Percentiles rank a stretch among this genome's conserved stretches.
These are phyloP conservation scores for Ageneiosus marmoratus DNA, from an alignment of 2,113 vertebrate genomes.

Conservation along the genomic window DNA sequence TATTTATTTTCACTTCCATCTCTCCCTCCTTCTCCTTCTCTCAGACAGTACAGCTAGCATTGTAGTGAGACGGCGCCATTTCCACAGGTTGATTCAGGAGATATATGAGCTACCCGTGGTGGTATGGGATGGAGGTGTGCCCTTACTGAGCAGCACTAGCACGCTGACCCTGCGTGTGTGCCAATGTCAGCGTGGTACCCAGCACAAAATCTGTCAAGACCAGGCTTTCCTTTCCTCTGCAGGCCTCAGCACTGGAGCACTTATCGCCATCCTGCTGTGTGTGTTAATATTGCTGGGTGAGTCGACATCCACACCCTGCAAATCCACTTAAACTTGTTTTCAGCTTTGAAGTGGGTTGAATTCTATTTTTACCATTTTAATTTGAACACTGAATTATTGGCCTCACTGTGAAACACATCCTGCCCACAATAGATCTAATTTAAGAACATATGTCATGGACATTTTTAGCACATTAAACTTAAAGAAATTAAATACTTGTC, in stretches of 20 bases:
- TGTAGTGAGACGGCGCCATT: slow-evolving; percentile 75
- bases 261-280: slow-evolving; percentile 86
- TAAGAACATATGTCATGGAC: no score
- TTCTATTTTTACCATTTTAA: neutral
- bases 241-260: slow-evolving; percentile 84
- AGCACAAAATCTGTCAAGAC: slow-evolving; percentile 78
- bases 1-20: slow-evolving; percentile 11
- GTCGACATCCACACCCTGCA: slow-evolving; percentile 36
- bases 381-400: neutral
- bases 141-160: slow-evolving; percentile 82
- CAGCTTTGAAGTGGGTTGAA: neutral
- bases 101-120: slow-evolving; percentile 80
- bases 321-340: neutral
- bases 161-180: slow-evolving; percentile 84
- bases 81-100: slow-evolving; percentile 80
- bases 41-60: slow-evolving; percentile 82
- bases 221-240: slow-evolving; percentile 85
- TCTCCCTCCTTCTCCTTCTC: slow-evolving; percentile 32
- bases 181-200: slow-evolving; percentile 77
- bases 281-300: slow-evolving; percentile 84
- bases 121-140: slow-evolving; percentile 82
- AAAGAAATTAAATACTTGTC: neutral
- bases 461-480: neutral
- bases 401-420: neutral
- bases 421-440: neutral